phyloP scores from a whole-genome alignment of 2,888 invertebrate species.

The Ariolimax columbianus region DNA sequence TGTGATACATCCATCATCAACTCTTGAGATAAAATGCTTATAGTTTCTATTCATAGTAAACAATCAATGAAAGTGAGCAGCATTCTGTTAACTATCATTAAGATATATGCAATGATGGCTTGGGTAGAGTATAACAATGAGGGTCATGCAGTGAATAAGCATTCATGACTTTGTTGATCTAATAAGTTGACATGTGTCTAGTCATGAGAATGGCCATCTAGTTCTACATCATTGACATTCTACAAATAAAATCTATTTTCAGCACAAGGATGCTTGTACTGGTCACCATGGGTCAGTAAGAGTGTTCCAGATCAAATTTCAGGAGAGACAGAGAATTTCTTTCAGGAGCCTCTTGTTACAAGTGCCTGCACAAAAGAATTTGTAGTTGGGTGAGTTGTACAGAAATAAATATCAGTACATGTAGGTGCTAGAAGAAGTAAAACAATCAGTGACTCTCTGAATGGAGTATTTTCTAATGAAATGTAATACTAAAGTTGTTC shows the following conservation, averaged over 20 bases:
- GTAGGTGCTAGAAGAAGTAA: not conserved
- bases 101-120: not conserved
- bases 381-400: constrained; percentile 37
- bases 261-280: constrained; percentile 62
- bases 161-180: not conserved
- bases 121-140: not conserved
- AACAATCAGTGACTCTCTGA: not conserved
- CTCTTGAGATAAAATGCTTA: not conserved
- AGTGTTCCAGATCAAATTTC: constrained; percentile 42
- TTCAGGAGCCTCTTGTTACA: constrained; percentile 27
- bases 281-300: constrained; percentile 71
- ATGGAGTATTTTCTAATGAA: not conserved
- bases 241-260: not conserved
- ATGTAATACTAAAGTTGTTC: not conserved
- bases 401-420: not conserved
- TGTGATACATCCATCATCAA: not conserved
- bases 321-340: constrained; percentile 45
- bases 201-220: not conserved
- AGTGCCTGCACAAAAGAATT: constrained; percentile 36
- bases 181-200: not conserved
- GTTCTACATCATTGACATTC: not conserved
- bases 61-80: not conserved
- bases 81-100: not conserved
- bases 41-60: not conserved
- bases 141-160: not conserved